These are phyloP conservation scores for Holacanthus passer DNA, from an alignment of 2,113 vertebrate species.

Conservation along the genomic window DNA sequence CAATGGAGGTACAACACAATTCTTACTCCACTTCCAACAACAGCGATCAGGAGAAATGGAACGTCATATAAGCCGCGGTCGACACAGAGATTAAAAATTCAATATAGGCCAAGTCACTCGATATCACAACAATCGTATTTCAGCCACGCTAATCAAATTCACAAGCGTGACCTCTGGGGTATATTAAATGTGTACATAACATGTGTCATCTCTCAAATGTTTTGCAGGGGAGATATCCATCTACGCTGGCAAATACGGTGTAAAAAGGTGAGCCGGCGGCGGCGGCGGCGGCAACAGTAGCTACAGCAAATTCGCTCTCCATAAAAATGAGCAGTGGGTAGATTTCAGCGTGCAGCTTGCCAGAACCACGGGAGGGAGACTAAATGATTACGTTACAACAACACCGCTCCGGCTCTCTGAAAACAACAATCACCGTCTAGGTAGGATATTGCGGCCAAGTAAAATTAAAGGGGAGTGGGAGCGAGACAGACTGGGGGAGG, in stretches of 20 bases:
- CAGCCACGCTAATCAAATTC: slow-evolving; percentile 68
- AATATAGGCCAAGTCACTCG: slow-evolving; percentile 63
- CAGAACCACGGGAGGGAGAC: slow-evolving; percentile 75
- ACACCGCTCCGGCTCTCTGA: slow-evolving; percentile 61
- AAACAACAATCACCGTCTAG: slow-evolving; percentile 76
- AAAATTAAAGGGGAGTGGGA: slow-evolving; percentile 72
- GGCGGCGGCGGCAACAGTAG: slow-evolving; percentile 53
- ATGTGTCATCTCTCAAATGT: slow-evolving; percentile 61
- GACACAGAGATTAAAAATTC: slow-evolving; percentile 61
- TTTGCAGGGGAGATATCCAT: slow-evolving; percentile 61
- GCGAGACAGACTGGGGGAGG: slow-evolving; percentile 47
- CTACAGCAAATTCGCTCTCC: slow-evolving; percentile 64
- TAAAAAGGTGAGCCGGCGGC: slow-evolving; percentile 55
- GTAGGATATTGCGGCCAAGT: slow-evolving; percentile 61
- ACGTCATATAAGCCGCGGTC: slow-evolving; percentile 14
- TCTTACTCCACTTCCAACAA: not conserved
- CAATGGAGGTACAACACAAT: not conserved
- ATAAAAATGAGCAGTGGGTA: slow-evolving; percentile 74
- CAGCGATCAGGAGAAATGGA: slow-evolving; percentile 34
- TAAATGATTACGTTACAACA: slow-evolving; percentile 80
- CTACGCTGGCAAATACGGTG: slow-evolving; percentile 55
- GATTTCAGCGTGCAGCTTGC: slow-evolving; percentile 67
- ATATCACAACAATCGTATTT: slow-evolving; percentile 67
- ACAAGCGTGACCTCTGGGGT: slow-evolving; percentile 65
- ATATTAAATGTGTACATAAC: slow-evolving; percentile 70